Percentiles rank a stretch among this genome's conserved stretches.
These are phyloP conservation scores for Trachelus tabidus DNA, from an alignment of 2,888 invertebrate species.

Conservation along the genomic window DNA sequence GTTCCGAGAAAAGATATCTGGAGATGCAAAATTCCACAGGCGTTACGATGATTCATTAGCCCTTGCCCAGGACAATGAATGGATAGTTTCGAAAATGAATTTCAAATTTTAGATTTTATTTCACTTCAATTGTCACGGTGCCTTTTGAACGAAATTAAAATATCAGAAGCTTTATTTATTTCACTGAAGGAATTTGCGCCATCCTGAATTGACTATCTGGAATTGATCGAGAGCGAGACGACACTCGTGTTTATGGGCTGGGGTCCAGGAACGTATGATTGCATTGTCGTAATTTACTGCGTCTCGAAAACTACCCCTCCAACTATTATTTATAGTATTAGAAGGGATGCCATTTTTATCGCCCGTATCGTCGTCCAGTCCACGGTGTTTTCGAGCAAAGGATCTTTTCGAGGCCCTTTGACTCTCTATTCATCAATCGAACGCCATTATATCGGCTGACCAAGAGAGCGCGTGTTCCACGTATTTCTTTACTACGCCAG, in stretches of 20 bases:
- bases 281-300: constrained; percentile 51
- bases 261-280: constrained; percentile 44
- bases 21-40: background rate
- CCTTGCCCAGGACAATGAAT: background rate
- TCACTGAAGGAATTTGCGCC: background rate
- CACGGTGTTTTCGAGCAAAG: background rate
- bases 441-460: background rate
- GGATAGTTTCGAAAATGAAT: background rate
- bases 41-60: background rate
- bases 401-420: background rate
- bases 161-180: background rate
- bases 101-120: background rate
- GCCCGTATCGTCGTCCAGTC: constrained; percentile 41
- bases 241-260: background rate
- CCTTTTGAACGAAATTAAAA: background rate
- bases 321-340: constrained; percentile 46
- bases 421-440: background rate
- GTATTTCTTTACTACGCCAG: background rate
- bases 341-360: constrained; percentile 49
- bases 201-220: background rate
- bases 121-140: background rate
- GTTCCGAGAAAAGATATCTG: background rate
- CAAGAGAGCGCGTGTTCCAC: background rate
- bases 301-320: constrained; percentile 34
- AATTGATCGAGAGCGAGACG: background rate